A percentile compares a stretch with the other conserved stretches of the same genome.
Conservation (phyloP, 2,888 invertebrate genomes). For the Troides aeacus region DNA sequence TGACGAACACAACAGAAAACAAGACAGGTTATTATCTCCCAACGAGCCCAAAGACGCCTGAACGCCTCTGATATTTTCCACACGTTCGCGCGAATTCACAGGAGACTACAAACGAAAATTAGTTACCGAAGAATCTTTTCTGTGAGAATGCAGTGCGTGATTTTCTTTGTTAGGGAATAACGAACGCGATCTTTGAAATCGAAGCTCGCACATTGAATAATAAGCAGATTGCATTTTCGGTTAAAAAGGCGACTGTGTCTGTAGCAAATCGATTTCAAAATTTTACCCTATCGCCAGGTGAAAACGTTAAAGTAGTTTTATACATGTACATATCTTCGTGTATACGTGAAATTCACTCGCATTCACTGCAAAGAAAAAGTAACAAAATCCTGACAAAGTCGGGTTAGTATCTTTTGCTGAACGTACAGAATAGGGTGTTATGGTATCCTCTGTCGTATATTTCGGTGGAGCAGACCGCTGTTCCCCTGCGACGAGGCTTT, state of each 20-base stretch:
- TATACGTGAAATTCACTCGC: background rate
- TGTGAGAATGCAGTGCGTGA: constrained; percentile 72
- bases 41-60: constrained; percentile 67
- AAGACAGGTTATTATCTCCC: constrained; percentile 78
- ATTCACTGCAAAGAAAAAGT: constrained; percentile 31
- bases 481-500: constrained; percentile 53
- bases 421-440: constrained; percentile 41
- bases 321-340: background rate
- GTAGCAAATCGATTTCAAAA: constrained; percentile 17
- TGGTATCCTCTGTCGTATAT: constrained; percentile 62
- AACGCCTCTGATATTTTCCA: constrained; percentile 74
- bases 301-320: background rate
- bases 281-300: background rate
- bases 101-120: constrained; percentile 77
- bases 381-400: constrained; percentile 41
- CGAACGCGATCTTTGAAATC: constrained; percentile 74
- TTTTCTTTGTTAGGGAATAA: constrained; percentile 77
- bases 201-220: constrained; percentile 68
- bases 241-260: constrained; percentile 39
- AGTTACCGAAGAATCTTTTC: constrained; percentile 77
- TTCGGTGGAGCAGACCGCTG: constrained; percentile 55
- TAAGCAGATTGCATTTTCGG: constrained; percentile 48
- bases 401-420: constrained; percentile 40
- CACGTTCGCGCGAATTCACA: constrained; percentile 76
- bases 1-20: constrained; percentile 70